These are phyloP conservation scores for Acanthopagrus latus DNA, from an alignment of 2,797 vertebrate genomes.

Conservation along the genomic window DNA sequence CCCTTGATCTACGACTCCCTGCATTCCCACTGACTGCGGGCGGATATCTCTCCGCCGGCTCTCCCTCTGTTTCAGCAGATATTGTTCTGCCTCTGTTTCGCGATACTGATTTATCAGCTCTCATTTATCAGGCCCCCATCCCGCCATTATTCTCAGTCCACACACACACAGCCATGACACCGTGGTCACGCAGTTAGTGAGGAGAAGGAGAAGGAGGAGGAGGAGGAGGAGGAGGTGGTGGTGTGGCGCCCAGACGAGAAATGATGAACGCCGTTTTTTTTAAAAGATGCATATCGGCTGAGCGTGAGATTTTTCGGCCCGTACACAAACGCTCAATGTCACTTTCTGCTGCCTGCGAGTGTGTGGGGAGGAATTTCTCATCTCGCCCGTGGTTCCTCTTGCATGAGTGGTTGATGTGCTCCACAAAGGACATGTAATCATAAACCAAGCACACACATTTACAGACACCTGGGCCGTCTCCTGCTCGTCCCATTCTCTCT, in stretches of 20 bases:
- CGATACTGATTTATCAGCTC: slow-evolving; percentile 76
- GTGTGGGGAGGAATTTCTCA: slow-evolving; percentile 64
- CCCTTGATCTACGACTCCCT: slow-evolving; percentile 68
- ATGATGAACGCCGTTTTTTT: slow-evolving; percentile 68
- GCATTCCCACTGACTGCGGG: slow-evolving; percentile 55
- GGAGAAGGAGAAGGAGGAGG: not conserved
- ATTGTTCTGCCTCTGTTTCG: slow-evolving; percentile 72
- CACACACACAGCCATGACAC: slow-evolving; percentile 53
- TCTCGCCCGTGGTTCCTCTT: slow-evolving; percentile 58
- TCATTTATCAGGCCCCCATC: slow-evolving; percentile 74
- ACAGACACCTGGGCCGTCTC: slow-evolving; percentile 45
- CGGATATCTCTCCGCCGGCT: slow-evolving; percentile 61
- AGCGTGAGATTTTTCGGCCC: slow-evolving; percentile 68
- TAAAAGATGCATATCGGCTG: slow-evolving; percentile 72
- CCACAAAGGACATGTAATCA: slow-evolving; percentile 72
- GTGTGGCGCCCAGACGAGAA: slow-evolving; percentile 33
- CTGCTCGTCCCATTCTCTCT: slow-evolving; percentile 1
- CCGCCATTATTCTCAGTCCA: slow-evolving; percentile 71
- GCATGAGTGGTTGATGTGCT: slow-evolving; percentile 74
- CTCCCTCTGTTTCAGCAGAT: slow-evolving; percentile 73
- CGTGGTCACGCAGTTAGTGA: slow-evolving; percentile 42
- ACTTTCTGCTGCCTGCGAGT: slow-evolving; percentile 61
- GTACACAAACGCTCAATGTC: slow-evolving; percentile 69
- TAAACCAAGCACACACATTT: slow-evolving; percentile 50
- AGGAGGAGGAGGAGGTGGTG: not conserved